Base-by-base conservation (phyloP, 2,888 invertebrate genomes). In the Epinotia brunnichana region DNA sequence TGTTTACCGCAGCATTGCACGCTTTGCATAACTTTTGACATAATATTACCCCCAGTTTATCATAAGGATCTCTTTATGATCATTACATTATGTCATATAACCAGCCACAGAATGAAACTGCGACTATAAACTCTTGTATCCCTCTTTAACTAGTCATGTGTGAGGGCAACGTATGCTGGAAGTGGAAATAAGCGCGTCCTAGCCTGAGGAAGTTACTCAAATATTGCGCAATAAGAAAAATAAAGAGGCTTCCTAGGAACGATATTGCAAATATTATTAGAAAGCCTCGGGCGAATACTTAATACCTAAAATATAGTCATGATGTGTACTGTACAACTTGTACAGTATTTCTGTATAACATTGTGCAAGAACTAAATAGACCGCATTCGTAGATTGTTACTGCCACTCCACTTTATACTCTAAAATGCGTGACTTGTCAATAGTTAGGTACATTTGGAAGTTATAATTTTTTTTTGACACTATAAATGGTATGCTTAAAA, bases 41-140 rank as follows among this genome's bases (percentile, higher is more conserved):
- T 70, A 70, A 21, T 51, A 21, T 59, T 48, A 64, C 57, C 63
- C 10, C 35, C 48, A 70, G 63, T 48, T 64, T 70, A 70, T 64
- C 70, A n/a, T 35, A 51, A 57, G 70, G 70, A 70, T 70, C 56
- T 67, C 67, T 70, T 70, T 56, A 59, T 59, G 57, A 51, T 48
- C 70, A 39, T 70, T 51, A 57, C 48, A 57, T 21, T 64, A 39
- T 59, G 57, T 39, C 44, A 64, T 64, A 63, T 70, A 70, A 70
- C 70, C 70, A 70, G 54, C 54, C 56, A n/a, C 54, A 41, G 54
- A 41, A 66, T 17, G 66, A 66, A 66, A 66, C 57, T 29, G 57
- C 24, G 70, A n/a, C 24, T 35, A 57, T 64, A 63, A 63, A 63
- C 7, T 63, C n/a, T 29, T 51, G 21, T 51, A 48, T 63, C 63